These are phyloP conservation scores for Drosophila repletoides DNA, from an alignment of 1,140 invertebrate genomes.

Conservation along the genomic window DNA sequence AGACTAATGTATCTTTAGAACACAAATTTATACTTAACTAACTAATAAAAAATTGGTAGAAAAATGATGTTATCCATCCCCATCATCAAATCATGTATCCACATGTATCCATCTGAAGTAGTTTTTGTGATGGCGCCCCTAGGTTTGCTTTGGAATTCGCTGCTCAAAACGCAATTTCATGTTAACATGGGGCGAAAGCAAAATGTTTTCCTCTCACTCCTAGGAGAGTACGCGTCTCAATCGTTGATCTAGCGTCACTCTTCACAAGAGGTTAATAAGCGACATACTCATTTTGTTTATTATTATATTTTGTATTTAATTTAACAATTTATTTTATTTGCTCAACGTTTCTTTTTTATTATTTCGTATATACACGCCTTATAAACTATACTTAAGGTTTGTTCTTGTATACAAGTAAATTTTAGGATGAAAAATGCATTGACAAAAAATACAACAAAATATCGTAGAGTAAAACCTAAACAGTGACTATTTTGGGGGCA, in stretches of 20 bases:
- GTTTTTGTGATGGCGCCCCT: slow-evolving; percentile 7
- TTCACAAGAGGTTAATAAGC: slow-evolving; percentile 29
- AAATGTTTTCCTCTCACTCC: slow-evolving; percentile 45
- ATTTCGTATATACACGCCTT: slow-evolving; percentile 63
- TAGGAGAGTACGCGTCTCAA: slow-evolving; percentile 32
- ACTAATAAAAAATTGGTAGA: too few relatives aligned
- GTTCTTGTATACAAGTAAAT: slow-evolving; percentile 42
- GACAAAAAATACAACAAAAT: slow-evolving; percentile 59
- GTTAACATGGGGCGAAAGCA: slow-evolving; percentile 54
- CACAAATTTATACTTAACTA: too few relatives aligned
- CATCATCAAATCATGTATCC: too few relatives aligned
- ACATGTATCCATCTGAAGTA: background rate
- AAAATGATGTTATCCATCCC: too few relatives aligned
- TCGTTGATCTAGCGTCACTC: slow-evolving; percentile 30
- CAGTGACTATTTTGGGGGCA: slow-evolving; percentile 28
- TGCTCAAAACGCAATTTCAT: slow-evolving; percentile 55
- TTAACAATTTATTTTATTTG: slow-evolving; percentile 16
- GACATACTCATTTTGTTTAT: slow-evolving; percentile 22
- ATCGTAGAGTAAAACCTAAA: slow-evolving; percentile 20
- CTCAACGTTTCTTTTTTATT: slow-evolving; percentile 33
- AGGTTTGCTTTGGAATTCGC: slow-evolving; percentile 42
- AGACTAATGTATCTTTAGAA: too few relatives aligned
- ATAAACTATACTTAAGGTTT: slow-evolving; percentile 55
- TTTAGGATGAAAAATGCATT: slow-evolving; percentile 69
- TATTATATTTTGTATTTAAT: background rate